A percentile compares a stretch with the other conserved stretches of the same genome.
Conservation (phyloP, 2,888 invertebrate genomes). For the Tortrix viridana region DNA sequence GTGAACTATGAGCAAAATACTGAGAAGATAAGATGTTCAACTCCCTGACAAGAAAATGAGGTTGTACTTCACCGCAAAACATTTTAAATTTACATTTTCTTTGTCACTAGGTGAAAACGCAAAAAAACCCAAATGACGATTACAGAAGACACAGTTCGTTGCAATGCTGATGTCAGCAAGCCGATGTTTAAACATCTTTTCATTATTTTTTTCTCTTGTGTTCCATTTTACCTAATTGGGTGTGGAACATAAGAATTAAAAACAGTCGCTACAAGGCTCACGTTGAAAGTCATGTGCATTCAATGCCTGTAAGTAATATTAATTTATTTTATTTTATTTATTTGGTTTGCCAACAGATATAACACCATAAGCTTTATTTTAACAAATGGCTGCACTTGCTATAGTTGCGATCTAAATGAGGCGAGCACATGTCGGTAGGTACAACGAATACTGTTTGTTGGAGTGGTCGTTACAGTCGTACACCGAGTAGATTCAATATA, state of each 20-base stretch:
- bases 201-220: too few species aligned
- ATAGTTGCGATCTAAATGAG: slow-evolving; percentile 1
- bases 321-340: too few species aligned
- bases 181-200: too few species aligned
- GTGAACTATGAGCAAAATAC: neutral
- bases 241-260: neutral
- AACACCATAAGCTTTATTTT: too few species aligned
- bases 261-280: slow-evolving; percentile 8
- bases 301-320: too few species aligned
- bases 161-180: too few species aligned
- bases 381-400: neutral
- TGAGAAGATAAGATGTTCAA: neutral
- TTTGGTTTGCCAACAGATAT: too few species aligned
- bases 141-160: too few species aligned
- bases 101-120: neutral
- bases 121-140: slow-evolving; percentile 4
- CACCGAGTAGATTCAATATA: neutral
- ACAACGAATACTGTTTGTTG: neutral
- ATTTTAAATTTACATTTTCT: neutral
- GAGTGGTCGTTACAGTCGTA: neutral
- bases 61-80: neutral
- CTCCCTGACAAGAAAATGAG: neutral
- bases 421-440: neutral
- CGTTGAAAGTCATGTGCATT: slow-evolving; percentile 31
- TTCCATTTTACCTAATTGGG: neutral